A percentile compares a stretch with the other conserved stretches of the same genome.
phyloP scores from a whole-genome alignment of 2,797 vertebrate species.

The Bradypus variegatus region DNA sequence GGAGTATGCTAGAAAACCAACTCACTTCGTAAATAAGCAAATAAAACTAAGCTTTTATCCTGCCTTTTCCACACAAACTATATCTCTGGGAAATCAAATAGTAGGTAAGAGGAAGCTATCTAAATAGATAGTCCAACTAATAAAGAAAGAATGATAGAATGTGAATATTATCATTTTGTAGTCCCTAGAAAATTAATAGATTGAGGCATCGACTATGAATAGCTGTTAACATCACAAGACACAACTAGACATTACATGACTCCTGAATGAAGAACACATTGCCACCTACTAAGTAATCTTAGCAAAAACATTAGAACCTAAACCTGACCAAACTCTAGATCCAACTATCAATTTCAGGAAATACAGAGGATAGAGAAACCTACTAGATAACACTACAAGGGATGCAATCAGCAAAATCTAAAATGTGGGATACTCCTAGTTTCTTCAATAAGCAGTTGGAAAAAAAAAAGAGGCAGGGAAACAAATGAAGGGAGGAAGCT shows the following conservation, averaged over 20 bases:
- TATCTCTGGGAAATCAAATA: not conserved
- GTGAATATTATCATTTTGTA: not conserved
- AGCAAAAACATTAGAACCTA: not conserved
- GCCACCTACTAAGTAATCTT: too few relatives aligned
- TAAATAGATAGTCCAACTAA: not conserved
- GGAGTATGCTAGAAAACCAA: not conserved
- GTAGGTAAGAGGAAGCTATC: too few relatives aligned
- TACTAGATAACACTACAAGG: not conserved
- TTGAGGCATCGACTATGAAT: not conserved
- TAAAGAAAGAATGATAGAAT: not conserved
- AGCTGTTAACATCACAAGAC: not conserved
- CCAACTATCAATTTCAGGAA: not conserved
- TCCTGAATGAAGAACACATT: not conserved
- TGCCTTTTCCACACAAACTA: not conserved
- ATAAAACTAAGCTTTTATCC: not conserved
- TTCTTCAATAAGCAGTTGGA: not conserved
- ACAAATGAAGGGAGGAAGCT: not conserved
- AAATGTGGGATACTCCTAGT: not conserved
- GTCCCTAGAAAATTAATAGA: not conserved
- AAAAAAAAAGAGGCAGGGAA: not conserved
- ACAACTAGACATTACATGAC: not conserved
- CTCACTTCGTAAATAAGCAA: not conserved
- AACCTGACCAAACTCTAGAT: not conserved
- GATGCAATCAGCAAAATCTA: not conserved
- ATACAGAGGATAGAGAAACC: not conserved